A percentile compares a stretch with the other conserved stretches of the same genome.
Evolutionary conservation across 2,797 vertebrate genomes (phyloP).

Genomic region (Urophycis tenuis): DNA sequence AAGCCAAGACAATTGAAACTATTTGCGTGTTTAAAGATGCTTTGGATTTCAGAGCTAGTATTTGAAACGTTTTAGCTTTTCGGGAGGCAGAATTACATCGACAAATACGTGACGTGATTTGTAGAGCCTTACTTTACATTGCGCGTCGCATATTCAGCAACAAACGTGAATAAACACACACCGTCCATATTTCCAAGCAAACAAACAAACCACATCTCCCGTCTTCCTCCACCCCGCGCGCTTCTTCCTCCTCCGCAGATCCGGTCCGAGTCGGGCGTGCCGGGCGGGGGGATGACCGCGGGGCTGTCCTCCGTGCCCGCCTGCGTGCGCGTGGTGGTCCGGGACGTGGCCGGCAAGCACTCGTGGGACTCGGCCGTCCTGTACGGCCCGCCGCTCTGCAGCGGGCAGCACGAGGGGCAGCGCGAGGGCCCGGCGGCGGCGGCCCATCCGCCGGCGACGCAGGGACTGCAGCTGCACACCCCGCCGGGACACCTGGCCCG

Average conservation of each 20-base stretch:
- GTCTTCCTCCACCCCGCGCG: no score
- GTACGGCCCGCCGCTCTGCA: slow-evolving; percentile 82
- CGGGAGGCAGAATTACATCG: background rate
- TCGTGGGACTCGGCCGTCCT: slow-evolving; percentile 96
- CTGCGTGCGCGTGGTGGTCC: slow-evolving; percentile 88
- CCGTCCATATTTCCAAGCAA: no score
- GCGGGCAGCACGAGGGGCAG: slow-evolving; percentile 22
- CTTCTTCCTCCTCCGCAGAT: slow-evolving; percentile 74
- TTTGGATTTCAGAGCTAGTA: no score
- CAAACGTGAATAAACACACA: no score
- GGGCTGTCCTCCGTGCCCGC: slow-evolving; percentile 87
- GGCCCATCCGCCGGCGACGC: slow-evolving; percentile 55
- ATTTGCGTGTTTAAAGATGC: no score
- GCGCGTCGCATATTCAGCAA: no score
- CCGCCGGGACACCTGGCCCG: slow-evolving; percentile 26
- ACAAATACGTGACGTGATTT: no score
- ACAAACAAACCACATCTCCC: background rate
- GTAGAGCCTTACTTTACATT: no score
- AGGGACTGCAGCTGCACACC: slow-evolving; percentile 45
- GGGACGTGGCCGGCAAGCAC: slow-evolving; percentile 95
- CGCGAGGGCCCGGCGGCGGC: background rate
- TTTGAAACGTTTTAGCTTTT: no score
- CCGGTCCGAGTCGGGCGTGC: slow-evolving; percentile 84
- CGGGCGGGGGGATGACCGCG: slow-evolving; percentile 89
- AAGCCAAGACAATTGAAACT: no score